Percentiles rank a stretch among this genome's conserved stretches.
Evolutionary conservation across 2,797 vertebrate species (phyloP).

Genomic region (Vultur gryphus): DNA sequence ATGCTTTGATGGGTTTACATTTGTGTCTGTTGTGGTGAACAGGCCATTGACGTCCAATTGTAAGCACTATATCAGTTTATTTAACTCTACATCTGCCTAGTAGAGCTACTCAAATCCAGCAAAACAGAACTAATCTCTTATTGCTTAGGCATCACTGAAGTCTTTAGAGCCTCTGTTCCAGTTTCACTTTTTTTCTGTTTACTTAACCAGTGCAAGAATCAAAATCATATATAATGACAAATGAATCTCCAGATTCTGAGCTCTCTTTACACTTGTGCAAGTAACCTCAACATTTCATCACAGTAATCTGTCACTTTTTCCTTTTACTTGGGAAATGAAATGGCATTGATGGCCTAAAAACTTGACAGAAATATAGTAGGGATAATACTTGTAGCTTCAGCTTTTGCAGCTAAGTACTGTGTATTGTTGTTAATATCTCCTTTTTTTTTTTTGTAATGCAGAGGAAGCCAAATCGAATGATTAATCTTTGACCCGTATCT

Average conservation of each 20-base stretch:
- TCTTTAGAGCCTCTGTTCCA: not conserved
- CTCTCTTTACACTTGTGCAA: not conserved
- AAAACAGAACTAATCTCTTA: not conserved
- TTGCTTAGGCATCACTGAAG: not conserved
- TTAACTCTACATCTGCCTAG: not conserved
- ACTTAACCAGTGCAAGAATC: not conserved
- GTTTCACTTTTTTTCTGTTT: not conserved
- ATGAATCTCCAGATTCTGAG: not conserved
- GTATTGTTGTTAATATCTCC: not conserved
- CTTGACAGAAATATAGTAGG: not conserved
- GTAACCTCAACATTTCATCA: not conserved
- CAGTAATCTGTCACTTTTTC: not conserved
- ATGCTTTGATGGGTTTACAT: not conserved
- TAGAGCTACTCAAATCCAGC: not conserved
- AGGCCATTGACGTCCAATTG: not conserved
- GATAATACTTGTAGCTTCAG: not conserved
- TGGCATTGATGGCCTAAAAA: not conserved
- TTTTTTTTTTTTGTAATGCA: not conserved
- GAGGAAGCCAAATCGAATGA: not conserved
- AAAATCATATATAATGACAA: not conserved
- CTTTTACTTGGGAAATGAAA: not conserved
- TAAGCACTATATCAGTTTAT: not conserved
- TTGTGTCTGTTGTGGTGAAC: not conserved
- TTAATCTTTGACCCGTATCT: constrained; percentile 21
- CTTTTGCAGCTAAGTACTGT: not conserved